Conservation (phyloP, 2,113 vertebrate species). For the Embiotoca jacksoni region DNA sequence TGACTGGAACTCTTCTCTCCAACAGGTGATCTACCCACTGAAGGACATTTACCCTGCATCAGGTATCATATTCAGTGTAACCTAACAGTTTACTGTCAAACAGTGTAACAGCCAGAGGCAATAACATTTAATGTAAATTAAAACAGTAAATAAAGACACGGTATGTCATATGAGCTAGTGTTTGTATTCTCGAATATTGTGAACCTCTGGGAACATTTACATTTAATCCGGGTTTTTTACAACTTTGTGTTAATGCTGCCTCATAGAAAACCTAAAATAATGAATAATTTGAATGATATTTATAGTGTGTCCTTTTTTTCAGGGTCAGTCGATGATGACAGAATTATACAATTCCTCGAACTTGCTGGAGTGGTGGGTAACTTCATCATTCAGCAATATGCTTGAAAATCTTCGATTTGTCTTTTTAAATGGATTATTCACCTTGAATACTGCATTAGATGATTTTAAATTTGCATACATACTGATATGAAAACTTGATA, state of each 20-base stretch:
- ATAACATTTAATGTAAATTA: too few species aligned
- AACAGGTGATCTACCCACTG: conserved; percentile 95
- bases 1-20: conserved; percentile 28
- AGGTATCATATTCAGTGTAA: conserved; percentile 82
- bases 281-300: neutral
- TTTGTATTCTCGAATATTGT: neutral
- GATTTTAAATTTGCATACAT: neutral
- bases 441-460: neutral
- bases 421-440: neutral
- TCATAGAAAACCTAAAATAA: neutral
- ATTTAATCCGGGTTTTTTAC: neutral
- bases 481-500: neutral
- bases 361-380: conserved; percentile 91
- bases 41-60: conserved; percentile 94
- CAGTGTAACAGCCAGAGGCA: too few species aligned
- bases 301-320: neutral
- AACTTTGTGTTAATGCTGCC: neutral
- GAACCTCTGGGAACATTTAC: neutral
- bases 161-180: too few species aligned
- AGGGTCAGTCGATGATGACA: conserved; percentile 93
- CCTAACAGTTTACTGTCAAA: neutral
- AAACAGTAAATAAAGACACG: too few species aligned
- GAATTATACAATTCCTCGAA: conserved; percentile 92
- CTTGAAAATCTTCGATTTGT: too few species aligned
- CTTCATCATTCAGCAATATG: too few species aligned